A percentile compares a stretch with the other conserved stretches of the same genome.
Conservation (phyloP, 2,113 vertebrate genomes). For the Mystacornis crossleyi region DNA sequence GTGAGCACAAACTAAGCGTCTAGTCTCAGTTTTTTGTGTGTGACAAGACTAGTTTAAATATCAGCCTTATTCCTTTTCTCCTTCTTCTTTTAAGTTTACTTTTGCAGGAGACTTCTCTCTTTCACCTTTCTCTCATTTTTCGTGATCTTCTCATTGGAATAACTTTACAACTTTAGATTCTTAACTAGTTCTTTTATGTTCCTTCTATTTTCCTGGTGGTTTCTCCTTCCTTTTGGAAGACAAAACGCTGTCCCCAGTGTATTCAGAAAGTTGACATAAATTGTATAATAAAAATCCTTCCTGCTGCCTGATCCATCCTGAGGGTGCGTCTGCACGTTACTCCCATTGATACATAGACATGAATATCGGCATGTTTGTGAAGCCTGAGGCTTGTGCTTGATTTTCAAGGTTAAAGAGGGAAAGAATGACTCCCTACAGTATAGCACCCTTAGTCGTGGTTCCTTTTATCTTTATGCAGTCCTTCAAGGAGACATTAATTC, state of each 20-base stretch:
- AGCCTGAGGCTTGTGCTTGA: not conserved
- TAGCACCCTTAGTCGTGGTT: not conserved
- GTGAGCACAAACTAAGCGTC: not conserved
- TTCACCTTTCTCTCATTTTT: not conserved
- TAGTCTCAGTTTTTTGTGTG: not conserved
- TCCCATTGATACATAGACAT: not conserved
- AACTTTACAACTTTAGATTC: not conserved
- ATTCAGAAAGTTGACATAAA: not conserved
- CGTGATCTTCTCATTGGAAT: not conserved
- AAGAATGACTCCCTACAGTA: not conserved
- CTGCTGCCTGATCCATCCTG: not conserved
- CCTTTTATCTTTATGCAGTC: not conserved
- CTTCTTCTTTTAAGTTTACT: not conserved
- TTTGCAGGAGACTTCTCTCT: not conserved
- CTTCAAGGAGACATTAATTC: not conserved
- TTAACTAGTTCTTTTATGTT: not conserved
- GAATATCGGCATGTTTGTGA: not conserved
- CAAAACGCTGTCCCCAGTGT: not conserved
- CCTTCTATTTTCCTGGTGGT: not conserved
- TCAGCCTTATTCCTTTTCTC: not conserved
- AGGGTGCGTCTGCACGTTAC: not conserved
- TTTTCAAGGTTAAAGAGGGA: slow-evolving; percentile 25
- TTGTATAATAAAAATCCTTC: not conserved
- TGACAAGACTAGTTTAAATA: not conserved
- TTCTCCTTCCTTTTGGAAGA: not conserved